Base-by-base conservation (phyloP, 2,888 invertebrate species). In the Drosophila mettleri region DNA sequence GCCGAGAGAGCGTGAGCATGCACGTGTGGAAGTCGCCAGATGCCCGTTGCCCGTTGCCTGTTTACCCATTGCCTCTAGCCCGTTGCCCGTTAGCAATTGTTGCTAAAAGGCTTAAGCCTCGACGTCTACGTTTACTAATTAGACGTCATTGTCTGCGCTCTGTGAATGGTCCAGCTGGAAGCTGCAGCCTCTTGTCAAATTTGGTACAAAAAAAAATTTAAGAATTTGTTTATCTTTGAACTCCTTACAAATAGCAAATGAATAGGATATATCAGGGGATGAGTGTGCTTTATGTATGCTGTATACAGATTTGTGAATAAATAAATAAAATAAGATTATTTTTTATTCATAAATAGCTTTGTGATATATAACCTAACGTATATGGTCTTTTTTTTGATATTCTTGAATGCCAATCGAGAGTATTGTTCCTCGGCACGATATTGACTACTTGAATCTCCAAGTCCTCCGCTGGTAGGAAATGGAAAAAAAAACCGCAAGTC, bases 111-210 rank as follows among this genome's bases (percentile, higher is more conserved):
- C 63, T 18, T 45, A 31, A 70, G 70, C 48, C 65, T 57, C 57
- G 41, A 20, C 49, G 54, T 62, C 75, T 55, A 58, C 68, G 53
- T 52, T 59, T 69, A 74, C 85, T 85, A 85, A 85, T 85, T 85
- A 85, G 88, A 85, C 88, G 79, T 87, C 85, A 85, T 85, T 85
- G 85, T 85, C 72, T 78, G 86, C 74, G 71, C 74, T 69, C 49
- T 61, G 53, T 12, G 39, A 12, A 41, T 82, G 77, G 65, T 67
- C 43, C 65, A 55, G 53, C 61, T 69, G 69, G 71, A 63, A 55
- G 70, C 69, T 66, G 69, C 67, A 45, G 52, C 51, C 53, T 60
- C 33, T 22, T n/a, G 33, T 33, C 49, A 29, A 45, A 45, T 45
- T 45, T 29, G 27, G 45, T 27, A 41, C n/a, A n/a, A n/a, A n/a